Evolutionary conservation across 2,113 vertebrate species (phyloP), one percentile per base, ranked within the genome.

Genomic region (Clupea harengus): DNA sequence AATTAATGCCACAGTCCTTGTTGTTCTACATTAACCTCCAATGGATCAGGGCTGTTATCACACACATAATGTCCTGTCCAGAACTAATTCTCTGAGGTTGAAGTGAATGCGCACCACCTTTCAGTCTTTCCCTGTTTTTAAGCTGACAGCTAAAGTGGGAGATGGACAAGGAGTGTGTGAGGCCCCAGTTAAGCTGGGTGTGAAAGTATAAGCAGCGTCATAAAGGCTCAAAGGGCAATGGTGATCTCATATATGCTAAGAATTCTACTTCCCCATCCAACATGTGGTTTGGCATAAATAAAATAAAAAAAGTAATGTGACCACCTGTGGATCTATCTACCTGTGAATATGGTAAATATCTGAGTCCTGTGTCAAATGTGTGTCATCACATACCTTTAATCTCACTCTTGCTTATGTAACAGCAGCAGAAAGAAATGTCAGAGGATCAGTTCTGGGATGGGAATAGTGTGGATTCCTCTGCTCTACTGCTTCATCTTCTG

Each of bases 61-160:
- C 92, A 84, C 75, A 83, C 88, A 90, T 85, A 82, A 85, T 94
- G 93, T 94, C 93, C 93, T 92, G 89, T 54, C 44, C 46, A 88
- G 94, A 93, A 92, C 93, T 95, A 93, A 95, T 95, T 96, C 93
- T 92, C 89, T 92, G 85, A 92, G 90, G 85, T 17, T 87, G 86
- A 88, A 87, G 90, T 88, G 85, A 91, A 92, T 85, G 86, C 6
- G 89, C 90, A 88, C 85, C 88, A 91, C 83, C 81, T 81, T 92
- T 11, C 13, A 45, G 80, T 17, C 81, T 39, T 54, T 18, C 20
- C 22, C 85, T 80, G 60, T 84, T 57, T 87, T 82, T 88, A 82
- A 88, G 89, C 28, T 81, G 45, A 45, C 49, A 52, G 57, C 18
- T 50, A 64, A 75, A 32, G 46, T 45, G 25, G 49, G 22, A 45